phyloP scores from a whole-genome alignment of 1,140 invertebrate genomes.

The Heliconius himera region DNA sequence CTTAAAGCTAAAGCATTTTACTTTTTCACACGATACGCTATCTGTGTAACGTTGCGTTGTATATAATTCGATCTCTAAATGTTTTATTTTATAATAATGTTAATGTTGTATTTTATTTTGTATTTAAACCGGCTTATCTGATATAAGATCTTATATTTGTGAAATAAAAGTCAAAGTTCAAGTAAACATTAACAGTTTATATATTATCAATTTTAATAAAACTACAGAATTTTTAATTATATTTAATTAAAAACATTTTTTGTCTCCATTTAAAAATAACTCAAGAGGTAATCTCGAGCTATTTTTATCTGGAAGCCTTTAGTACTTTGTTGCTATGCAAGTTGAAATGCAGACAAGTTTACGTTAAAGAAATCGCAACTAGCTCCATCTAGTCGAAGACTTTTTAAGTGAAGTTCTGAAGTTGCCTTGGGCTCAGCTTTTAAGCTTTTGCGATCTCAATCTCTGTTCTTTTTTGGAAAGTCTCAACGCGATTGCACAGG shows the following conservation, averaged over 20 bases:
- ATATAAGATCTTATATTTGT: neutral
- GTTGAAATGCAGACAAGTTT: constrained; percentile 30
- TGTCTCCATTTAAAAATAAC: constrained; percentile 22
- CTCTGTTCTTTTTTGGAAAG: constrained; percentile 20
- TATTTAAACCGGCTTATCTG: too few species aligned
- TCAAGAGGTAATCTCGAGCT: constrained; percentile 13
- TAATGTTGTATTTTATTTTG: neutral
- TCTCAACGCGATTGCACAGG: neutral
- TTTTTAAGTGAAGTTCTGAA: constrained; percentile 33
- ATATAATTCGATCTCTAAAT: neutral
- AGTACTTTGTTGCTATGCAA: constrained; percentile 36
- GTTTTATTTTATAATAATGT: neutral
- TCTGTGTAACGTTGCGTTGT: neutral
- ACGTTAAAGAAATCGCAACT: constrained; percentile 33
- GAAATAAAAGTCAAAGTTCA: neutral
- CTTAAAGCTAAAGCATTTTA: neutral
- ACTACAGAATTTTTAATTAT: neutral
- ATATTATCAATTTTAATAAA: neutral
- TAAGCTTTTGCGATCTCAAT: constrained; percentile 21
- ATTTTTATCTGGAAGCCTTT: constrained; percentile 32
- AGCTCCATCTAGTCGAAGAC: constrained; percentile 34
- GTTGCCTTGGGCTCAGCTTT: constrained; percentile 35
- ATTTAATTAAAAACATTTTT: constrained; percentile 6
- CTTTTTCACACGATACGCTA: neutral
- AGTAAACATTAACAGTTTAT: neutral